phyloP scores from a whole-genome alignment of 2,797 vertebrate species.

The Pogonophryne albipinna region DNA sequence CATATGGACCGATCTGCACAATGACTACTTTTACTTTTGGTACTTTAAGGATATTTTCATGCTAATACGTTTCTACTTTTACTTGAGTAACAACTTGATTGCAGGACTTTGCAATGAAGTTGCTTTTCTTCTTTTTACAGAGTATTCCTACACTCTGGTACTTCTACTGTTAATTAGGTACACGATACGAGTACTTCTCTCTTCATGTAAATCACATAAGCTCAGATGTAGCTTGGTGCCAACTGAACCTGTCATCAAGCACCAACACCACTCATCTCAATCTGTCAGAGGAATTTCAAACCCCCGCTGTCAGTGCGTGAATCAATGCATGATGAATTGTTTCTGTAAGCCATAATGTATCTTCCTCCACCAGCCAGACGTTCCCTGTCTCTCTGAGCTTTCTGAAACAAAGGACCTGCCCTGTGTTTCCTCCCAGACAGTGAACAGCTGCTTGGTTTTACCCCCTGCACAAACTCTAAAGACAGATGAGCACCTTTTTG shows the following conservation, averaged over 20 bases:
- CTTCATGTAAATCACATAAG: slow-evolving; percentile 5
- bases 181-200: too few species aligned
- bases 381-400: neutral
- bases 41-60: too few species aligned
- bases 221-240: neutral
- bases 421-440: neutral
- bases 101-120: too few species aligned
- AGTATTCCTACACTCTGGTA: too few species aligned
- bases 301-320: neutral
- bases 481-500: slow-evolving; percentile 2
- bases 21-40: too few species aligned
- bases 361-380: neutral
- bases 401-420: neutral
- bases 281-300: neutral
- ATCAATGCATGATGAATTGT: slow-evolving; percentile 8
- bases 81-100: too few species aligned
- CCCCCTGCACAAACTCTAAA: neutral
- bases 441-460: slow-evolving; percentile 8
- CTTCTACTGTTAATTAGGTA: too few species aligned
- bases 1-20: too few species aligned
- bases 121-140: too few species aligned
- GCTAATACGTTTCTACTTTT: too few species aligned
- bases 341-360: neutral
- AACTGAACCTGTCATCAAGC: slow-evolving; percentile 17
- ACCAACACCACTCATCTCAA: slow-evolving; percentile 22